These are phyloP conservation scores for Proterorhinus semilunaris DNA, from an alignment of 2,113 vertebrate genomes.

Conservation along the genomic window DNA sequence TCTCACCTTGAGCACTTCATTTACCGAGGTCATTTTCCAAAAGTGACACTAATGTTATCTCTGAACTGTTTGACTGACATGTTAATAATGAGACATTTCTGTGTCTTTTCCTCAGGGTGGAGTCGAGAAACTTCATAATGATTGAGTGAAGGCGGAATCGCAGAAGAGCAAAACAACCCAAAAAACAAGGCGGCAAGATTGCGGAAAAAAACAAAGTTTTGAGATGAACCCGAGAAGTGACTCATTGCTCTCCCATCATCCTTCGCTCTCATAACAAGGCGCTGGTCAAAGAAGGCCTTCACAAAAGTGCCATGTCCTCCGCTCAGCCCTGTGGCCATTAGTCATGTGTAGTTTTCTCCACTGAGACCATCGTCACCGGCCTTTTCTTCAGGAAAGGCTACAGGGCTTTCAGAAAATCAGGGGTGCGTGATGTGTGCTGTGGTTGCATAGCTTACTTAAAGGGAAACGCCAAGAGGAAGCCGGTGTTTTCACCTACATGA, in stretches of 20 bases:
- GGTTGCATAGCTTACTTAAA: slow-evolving; percentile 59
- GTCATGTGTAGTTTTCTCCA: slow-evolving; percentile 27
- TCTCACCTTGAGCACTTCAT: background rate
- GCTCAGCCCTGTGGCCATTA: background rate
- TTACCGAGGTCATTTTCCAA: background rate
- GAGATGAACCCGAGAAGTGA: slow-evolving; percentile 28
- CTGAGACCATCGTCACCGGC: slow-evolving; percentile 35
- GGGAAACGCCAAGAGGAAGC: slow-evolving; percentile 55
- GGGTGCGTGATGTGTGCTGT: slow-evolving; percentile 23
- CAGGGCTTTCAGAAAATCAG: slow-evolving; percentile 11
- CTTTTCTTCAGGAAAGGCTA: slow-evolving; percentile 16
- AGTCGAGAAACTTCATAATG: slow-evolving; percentile 87
- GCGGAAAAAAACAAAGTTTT: slow-evolving; percentile 30
- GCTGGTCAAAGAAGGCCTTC: slow-evolving; percentile 18
- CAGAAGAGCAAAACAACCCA: slow-evolving; percentile 12
- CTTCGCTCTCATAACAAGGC: slow-evolving; percentile 30
- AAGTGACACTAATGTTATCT: background rate
- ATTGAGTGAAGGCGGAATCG: slow-evolving; percentile 74
- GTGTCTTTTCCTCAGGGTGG: slow-evolving; percentile 76
- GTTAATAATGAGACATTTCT: slow-evolving; percentile 13
- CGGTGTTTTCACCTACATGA: slow-evolving; percentile 30
- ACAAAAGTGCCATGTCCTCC: slow-evolving; percentile 5
- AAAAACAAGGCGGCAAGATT: slow-evolving; percentile 27
- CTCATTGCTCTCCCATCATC: slow-evolving; percentile 41
- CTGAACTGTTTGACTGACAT: background rate